Conservation (phyloP, 1,140 invertebrate species). For the Uloborus diversus region DNA sequence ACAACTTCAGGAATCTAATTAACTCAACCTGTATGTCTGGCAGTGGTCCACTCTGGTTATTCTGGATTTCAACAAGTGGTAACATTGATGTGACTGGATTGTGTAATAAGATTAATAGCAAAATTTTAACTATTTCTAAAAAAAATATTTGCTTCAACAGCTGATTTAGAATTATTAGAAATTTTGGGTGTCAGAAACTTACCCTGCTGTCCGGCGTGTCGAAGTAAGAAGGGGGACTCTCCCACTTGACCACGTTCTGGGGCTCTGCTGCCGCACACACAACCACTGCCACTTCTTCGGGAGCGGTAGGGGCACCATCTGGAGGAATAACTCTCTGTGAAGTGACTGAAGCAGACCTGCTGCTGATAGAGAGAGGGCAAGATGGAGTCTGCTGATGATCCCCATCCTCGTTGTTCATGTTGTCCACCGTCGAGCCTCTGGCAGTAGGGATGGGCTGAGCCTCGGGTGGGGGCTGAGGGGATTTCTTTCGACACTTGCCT, state of each 20-base stretch:
- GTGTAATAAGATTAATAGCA: too few relatives aligned
- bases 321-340: background rate
- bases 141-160: too few relatives aligned
- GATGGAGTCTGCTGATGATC: too few relatives aligned
- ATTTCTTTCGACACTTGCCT: slow-evolving; percentile 37
- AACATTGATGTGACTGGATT: background rate
- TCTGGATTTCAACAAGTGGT: too few relatives aligned
- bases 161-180: too few relatives aligned
- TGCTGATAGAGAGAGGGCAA: background rate
- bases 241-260: background rate
- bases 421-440: slow-evolving; percentile 6
- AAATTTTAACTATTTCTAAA: too few relatives aligned
- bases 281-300: background rate
- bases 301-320: background rate
- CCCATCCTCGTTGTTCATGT: slow-evolving; percentile 10
- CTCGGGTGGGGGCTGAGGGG: slow-evolving; percentile 6
- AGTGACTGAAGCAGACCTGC: background rate
- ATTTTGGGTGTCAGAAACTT: too few relatives aligned
- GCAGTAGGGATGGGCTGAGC: slow-evolving; percentile 29
- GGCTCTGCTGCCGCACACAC: background rate
- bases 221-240: slow-evolving; percentile 26
- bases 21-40: background rate
- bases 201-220: slow-evolving; percentile 12
- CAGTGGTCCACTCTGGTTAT: background rate
- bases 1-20: background rate